Evolutionary conservation across 2,888 invertebrate species (phyloP).

Genomic region (Zhuqinia jingwanae): DNA sequence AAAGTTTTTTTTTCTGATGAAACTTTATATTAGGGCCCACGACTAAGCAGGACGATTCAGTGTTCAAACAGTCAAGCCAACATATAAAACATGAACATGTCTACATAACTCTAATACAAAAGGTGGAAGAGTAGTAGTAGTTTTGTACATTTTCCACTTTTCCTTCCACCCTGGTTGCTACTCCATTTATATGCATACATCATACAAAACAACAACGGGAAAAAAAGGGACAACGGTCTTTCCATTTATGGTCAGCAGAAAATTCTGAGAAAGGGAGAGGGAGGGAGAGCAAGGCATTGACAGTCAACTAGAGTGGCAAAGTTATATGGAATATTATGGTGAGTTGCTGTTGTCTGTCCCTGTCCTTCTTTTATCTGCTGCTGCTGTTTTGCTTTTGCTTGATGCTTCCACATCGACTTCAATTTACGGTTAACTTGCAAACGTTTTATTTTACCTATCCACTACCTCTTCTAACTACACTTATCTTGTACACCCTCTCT

Average conservation of each 20-base stretch:
- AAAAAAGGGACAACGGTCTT: not conserved
- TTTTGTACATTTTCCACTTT: not conserved
- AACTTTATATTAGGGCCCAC: not conserved
- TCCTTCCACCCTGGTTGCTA: not conserved
- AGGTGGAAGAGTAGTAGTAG: too few relatives aligned
- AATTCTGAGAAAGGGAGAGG: not conserved
- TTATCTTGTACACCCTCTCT: too few relatives aligned
- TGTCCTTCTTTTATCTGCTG: not conserved
- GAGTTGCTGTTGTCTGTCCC: not conserved
- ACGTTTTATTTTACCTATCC: slow-evolving; percentile 35
- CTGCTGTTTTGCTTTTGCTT: not conserved
- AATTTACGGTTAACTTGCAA: slow-evolving; percentile 41
- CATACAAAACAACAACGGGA: not conserved
- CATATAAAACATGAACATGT: slow-evolving; percentile 38
- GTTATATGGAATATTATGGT: not conserved
- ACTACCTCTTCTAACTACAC: not conserved
- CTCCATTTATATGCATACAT: slow-evolving; percentile 28
- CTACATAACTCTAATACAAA: not conserved
- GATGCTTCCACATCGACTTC: not conserved
- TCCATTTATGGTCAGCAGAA: slow-evolving; percentile 25
- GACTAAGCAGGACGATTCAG: not conserved
- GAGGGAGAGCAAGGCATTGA: slow-evolving; percentile 20
- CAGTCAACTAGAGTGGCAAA: slow-evolving; percentile 24
- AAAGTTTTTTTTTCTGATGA: slow-evolving; percentile 14
- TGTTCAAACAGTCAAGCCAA: slow-evolving; percentile 1